Evolutionary conservation across 2,888 invertebrate species (phyloP).

Genomic region (Pseudoips prasinana): DNA sequence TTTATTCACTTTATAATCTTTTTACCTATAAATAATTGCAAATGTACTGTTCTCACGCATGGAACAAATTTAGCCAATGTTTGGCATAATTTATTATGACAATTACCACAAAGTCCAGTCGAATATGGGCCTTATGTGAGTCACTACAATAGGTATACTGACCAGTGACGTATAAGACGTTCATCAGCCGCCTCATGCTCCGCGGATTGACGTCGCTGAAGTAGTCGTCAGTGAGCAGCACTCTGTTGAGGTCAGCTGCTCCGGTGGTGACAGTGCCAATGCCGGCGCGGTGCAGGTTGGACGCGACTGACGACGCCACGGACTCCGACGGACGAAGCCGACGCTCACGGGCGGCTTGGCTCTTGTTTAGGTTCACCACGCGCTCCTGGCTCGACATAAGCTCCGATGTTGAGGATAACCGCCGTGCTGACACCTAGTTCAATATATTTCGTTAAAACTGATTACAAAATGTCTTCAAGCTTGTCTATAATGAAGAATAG

Average conservation of each 20-base stretch:
- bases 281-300: slow-evolving; percentile 88
- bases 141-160: slow-evolving; percentile 17
- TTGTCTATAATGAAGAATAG: too few relatives aligned
- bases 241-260: slow-evolving; percentile 87
- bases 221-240: slow-evolving; percentile 97
- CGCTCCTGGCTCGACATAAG: slow-evolving; percentile 92
- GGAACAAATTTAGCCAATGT: too few relatives aligned
- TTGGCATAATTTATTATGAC: too few relatives aligned
- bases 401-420: slow-evolving; percentile 90
- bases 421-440: slow-evolving; percentile 85
- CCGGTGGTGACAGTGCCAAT: slow-evolving; percentile 63
- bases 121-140: too few relatives aligned
- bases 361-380: slow-evolving; percentile 63
- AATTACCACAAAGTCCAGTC: too few relatives aligned
- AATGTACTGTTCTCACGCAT: too few relatives aligned
- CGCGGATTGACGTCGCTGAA: slow-evolving; percentile 99
- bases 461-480: too few relatives aligned
- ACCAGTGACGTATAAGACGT: slow-evolving; percentile 98
- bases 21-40: too few relatives aligned
- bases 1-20: too few relatives aligned
- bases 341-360: slow-evolving; percentile 79
- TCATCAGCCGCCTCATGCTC: slow-evolving; percentile 97
- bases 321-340: slow-evolving; percentile 93
- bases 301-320: slow-evolving; percentile 94
- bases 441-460: too few relatives aligned